Base-by-base conservation (phyloP, 2,888 invertebrate species). In the Helleia helle region DNA sequence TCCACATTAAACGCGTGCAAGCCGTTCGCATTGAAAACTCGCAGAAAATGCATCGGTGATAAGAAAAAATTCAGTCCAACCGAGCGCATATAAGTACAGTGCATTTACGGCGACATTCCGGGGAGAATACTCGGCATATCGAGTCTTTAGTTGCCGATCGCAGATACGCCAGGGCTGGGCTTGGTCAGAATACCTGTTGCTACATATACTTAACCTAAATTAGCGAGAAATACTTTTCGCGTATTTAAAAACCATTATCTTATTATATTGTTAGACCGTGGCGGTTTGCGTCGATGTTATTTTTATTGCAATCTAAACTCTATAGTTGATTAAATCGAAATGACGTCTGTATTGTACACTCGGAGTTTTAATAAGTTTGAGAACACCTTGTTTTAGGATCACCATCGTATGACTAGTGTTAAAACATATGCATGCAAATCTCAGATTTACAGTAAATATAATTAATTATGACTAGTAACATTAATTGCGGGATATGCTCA, bases 141-240 rank as follows among this genome's bases (percentile, higher is more conserved):
- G 71, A 77, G 79, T 71, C 75, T 75, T 76, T 72, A 83, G 81
- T 81, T 83, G 81, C 80, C 71, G 83, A 83, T 84, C 75, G 72
- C 76, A 83, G 81, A 81, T 56, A 83, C 81, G 80, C 81, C 80
- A 80, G 73, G 81, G 84, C 68, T 84, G 65, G 64, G 83, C 83
- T 81, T 83, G 76, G 79, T 67, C 76, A 71, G 77, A 71, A 77
- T 71, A 76, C 75, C 67, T 75, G 8, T 67, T 68, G 65, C 68
- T 68, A 74, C 71, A 70, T 63, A 71, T 76, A 68, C 71, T 74
- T 80, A 80, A 80, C 81, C 81, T 71, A 80, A 80, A 84, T 83
- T 77, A 71, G 71, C 66, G 70, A 71, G 67, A 69, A 72, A 76
- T 79, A 70, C 62, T 73, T 68, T 62, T 66, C 3, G 28, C 12